Evolutionary conservation across 2,797 vertebrate species (phyloP).

Genomic region (Microhierax caerulescens): DNA sequence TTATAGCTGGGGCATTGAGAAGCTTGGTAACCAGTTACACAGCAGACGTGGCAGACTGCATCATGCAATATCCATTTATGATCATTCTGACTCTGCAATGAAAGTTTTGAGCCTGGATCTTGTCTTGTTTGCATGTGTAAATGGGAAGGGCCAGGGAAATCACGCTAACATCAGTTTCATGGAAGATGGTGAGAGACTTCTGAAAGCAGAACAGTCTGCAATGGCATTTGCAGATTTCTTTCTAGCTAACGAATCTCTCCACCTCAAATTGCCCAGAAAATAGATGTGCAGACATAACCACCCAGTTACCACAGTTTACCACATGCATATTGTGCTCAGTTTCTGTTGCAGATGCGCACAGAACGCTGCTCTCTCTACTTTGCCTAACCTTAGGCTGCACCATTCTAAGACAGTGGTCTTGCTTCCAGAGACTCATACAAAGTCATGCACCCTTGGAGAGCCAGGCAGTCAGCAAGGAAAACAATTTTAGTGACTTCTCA

Average conservation of each 20-base stretch:
- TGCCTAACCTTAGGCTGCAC: not conserved
- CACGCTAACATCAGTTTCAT: not conserved
- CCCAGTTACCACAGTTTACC: not conserved
- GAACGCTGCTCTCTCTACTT: not conserved
- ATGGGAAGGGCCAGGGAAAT: not conserved
- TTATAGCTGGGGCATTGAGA: not conserved
- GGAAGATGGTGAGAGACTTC: not conserved
- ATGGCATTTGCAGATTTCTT: not conserved
- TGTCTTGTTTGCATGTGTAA: not conserved
- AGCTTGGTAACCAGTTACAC: not conserved
- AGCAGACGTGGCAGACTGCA: not conserved
- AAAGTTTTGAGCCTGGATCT: not conserved
- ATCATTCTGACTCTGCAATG: not conserved
- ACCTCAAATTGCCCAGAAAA: not conserved
- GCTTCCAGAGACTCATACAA: not conserved
- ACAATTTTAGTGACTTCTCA: not conserved
- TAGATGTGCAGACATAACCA: not conserved
- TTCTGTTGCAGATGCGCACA: not conserved
- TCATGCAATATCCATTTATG: not conserved
- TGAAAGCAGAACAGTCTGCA: not conserved
- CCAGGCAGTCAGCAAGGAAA: not conserved
- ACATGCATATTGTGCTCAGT: rapidly evolving
- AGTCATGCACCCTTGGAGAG: not conserved
- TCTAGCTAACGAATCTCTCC: not conserved
- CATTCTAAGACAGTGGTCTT: not conserved